Base-by-base conservation (phyloP, 2,113 vertebrate species). In the Phrynocephalus versicolor region DNA sequence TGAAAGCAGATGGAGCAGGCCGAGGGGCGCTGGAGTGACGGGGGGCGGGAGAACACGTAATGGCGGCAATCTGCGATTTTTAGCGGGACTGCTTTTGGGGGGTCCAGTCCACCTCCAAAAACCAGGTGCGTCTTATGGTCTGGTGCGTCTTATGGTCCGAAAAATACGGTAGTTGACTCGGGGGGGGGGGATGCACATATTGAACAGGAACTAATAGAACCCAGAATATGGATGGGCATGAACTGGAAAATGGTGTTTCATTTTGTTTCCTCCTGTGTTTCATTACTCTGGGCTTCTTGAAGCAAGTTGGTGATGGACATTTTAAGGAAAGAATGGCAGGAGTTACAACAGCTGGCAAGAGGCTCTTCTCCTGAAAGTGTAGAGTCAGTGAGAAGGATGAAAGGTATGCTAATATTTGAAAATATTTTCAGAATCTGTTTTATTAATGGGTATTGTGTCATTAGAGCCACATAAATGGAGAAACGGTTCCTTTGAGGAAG, bases 391-490 rank as follows among this genome's bases (percentile, higher is more conserved):
- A 2, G 5, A n/a, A 39, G 23, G 39, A 10, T 0, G 85, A 21
- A 74, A 51, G 35, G 25, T 1, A 86, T 77, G 74, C 64, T 73
- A 33, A 72, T 76, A 72, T 2, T 0, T n/a, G 65, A 76, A 84
- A 85, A 78, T 58, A 35, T 77, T 41, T 30, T 18, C 39, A 75
- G 71, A 21, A 55, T 76, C 62, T 57, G n/a, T n/a, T n/a, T 7
- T 27, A 86, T 91, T 92, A 35, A 39, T 0, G 0, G 0, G 21
- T 18, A 51, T 82, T 83, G 51, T 45, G 37, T 77, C 79, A 33
- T 69, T 84, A 82, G 88, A 89, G 90, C 23, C 2, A 80, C 25
- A 77, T 12, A 90, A 91, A 92, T 60, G 62, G 87, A n/a, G 81
- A 37, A 72, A 10, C 35, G 18, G 70, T 73, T 80, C 79, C 88